Base-by-base conservation (phyloP, 2,113 vertebrate genomes). In the Cebidichthys violaceus region DNA sequence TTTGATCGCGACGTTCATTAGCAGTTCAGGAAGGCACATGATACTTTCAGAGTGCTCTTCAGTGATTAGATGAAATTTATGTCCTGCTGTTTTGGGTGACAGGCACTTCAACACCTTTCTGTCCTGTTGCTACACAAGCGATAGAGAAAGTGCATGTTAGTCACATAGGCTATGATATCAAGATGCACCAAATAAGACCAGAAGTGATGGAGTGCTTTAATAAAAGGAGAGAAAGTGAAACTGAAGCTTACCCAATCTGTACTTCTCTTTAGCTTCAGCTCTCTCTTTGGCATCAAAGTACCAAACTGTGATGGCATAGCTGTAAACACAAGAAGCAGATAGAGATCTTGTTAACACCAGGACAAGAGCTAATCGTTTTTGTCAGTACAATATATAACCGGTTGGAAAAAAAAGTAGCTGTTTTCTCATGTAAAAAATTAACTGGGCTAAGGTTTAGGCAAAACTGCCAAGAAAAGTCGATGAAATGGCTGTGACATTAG, bases 271-370 rank as follows among this genome's bases (percentile, higher is more conserved):
- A 88, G 97, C 97, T 86, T 96, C 96, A 41, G 96, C 95, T 85
- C 97, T 91, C 91, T 98, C 97, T 94, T 97, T 96, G 81, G 97
- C 96, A 84, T 98, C 97, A 89, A 98, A 98, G 96, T 98, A 98
- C 97, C 97, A 98, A 93, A 98, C 96, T 22, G 97, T 98, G 94
- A 98, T 97, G 90, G 97, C 97, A 82, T 96, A 98, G 86, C 97
- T 98, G 91, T 5, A 72, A 18, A 87, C 55, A 90, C 59, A 75
- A 61, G 52, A 43, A 3, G 66, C 27, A 77, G 9, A 77, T 31
- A 33, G 11, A 81, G 3, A 61, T 35, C 5, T n/a, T 77, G 57
- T 70, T 61, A 41, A 65, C 45, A 67, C 20, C 4, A 54, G 22
- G 5, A 67, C 11, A 37, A 45, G 3, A 71, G 15, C 0, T 33